Evolutionary conservation across 1,140 invertebrate genomes (phyloP).

Genomic region (Brachystomella parvula): DNA sequence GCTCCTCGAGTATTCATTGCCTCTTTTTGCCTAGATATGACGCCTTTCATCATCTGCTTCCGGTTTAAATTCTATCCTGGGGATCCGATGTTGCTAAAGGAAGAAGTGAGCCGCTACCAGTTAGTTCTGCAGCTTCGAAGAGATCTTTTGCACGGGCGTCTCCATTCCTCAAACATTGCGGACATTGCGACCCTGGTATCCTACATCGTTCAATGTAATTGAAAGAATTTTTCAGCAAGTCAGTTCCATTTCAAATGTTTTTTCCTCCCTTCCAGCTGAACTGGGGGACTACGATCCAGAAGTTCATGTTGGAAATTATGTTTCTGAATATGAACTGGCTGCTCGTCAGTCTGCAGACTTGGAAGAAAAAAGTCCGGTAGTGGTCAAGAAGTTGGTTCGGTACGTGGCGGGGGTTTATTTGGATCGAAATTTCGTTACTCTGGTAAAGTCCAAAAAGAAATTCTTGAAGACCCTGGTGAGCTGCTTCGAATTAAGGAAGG

Average conservation of each 20-base stretch:
- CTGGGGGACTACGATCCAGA: slow-evolving; percentile 87
- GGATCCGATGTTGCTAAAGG: slow-evolving; percentile 72
- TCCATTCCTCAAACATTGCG: slow-evolving; percentile 73
- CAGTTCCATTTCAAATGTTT: background rate
- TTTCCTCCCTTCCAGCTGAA: slow-evolving; percentile 60
- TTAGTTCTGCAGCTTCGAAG: slow-evolving; percentile 88
- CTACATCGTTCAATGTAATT: slow-evolving; percentile 83
- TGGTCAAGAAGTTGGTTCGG: slow-evolving; percentile 45
- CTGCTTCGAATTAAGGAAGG: no score
- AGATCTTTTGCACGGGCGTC: slow-evolving; percentile 85
- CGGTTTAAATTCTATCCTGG: slow-evolving; percentile 91
- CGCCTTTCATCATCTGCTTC: slow-evolving; percentile 81
- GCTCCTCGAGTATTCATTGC: background rate
- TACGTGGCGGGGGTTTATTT: slow-evolving; percentile 67
- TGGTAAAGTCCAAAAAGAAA: slow-evolving; percentile 66
- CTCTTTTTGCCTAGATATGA: slow-evolving; percentile 59
- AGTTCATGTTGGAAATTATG: slow-evolving; percentile 80
- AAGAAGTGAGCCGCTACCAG: slow-evolving; percentile 82
- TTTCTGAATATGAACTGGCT: slow-evolving; percentile 80
- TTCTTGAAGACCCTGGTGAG: no score
- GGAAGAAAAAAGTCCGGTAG: slow-evolving; percentile 80
- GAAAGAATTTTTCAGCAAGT: background rate
- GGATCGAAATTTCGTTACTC: slow-evolving; percentile 60
- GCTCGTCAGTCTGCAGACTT: slow-evolving; percentile 73
- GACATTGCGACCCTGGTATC: slow-evolving; percentile 84